A percentile compares a stretch with the other conserved stretches of the same genome.
Conservation (phyloP, 2,888 invertebrate genomes). For the Pemphredon lugubris region DNA sequence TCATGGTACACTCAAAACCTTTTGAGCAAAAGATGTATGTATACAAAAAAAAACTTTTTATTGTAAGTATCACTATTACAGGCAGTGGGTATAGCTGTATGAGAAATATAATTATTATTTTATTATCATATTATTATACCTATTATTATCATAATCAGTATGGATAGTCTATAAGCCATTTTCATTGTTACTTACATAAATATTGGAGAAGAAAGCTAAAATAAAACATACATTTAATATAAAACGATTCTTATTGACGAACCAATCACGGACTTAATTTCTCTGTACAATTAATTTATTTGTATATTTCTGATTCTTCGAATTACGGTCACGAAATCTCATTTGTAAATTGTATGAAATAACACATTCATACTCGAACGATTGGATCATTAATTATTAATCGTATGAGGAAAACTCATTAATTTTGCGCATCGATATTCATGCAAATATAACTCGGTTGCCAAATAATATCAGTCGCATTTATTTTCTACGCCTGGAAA, state of each 20-base stretch:
- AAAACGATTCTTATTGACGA: conserved; percentile 55
- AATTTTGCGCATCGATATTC: too few relatives aligned
- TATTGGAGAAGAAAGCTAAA: conserved; percentile 78
- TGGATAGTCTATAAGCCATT: conserved; percentile 78
- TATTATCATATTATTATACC: conserved; percentile 73
- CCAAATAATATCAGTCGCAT: too few relatives aligned
- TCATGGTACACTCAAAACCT: conserved; percentile 50
- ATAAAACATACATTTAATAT: conserved; percentile 80
- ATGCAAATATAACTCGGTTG: too few relatives aligned
- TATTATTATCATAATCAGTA: conserved; percentile 77
- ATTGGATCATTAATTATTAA: neutral
- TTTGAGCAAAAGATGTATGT: conserved; percentile 59
- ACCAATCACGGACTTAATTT: conserved; percentile 24
- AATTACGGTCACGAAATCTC: neutral
- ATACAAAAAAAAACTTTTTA: conserved; percentile 68
- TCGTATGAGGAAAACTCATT: too few relatives aligned
- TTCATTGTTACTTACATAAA: conserved; percentile 81
- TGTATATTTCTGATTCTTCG: neutral
- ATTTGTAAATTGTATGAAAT: neutral
- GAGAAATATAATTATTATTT: conserved; percentile 74
- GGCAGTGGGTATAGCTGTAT: conserved; percentile 79
- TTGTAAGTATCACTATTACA: conserved; percentile 76
- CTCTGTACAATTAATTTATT: conserved; percentile 8
- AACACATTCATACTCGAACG: neutral
- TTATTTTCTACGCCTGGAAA: too few relatives aligned